A percentile compares a stretch with the other conserved stretches of the same genome.
Conservation (phyloP, 2,113 vertebrate genomes). For the Sciurus niger region DNA sequence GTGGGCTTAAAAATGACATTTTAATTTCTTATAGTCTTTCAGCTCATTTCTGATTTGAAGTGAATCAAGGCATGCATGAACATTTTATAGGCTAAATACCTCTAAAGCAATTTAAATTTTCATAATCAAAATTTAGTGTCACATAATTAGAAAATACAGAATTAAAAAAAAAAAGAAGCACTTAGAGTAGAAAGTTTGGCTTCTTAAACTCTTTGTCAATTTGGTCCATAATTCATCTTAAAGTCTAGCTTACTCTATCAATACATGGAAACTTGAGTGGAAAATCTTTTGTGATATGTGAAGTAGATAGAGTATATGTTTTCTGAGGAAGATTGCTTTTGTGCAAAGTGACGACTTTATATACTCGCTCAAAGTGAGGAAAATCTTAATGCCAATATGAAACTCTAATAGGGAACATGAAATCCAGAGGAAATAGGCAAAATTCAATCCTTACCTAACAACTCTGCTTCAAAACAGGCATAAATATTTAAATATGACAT, state of each 20-base stretch:
- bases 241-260: not conserved
- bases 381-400: not conserved
- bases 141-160: not conserved
- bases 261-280: not conserved
- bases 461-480: not conserved
- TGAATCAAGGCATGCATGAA: not conserved
- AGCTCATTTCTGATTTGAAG: conserved; percentile 42
- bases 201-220: conserved; percentile 55
- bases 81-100: not conserved
- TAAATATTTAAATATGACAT: not conserved
- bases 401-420: not conserved
- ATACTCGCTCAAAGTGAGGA: not conserved
- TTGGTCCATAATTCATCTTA: conserved; percentile 27
- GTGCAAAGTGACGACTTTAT: not conserved
- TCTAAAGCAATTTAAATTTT: conserved; percentile 13
- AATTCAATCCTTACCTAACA: not conserved
- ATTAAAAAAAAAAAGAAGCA: not conserved
- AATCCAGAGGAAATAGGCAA: not conserved
- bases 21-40: conserved; percentile 31
- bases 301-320: not conserved
- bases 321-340: not conserved
- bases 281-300: not conserved
- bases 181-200: not conserved
- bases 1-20: not conserved
- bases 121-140: not conserved